Evolutionary conservation across 1,140 invertebrate species (phyloP).

Genomic region (Uloborus diversus): DNA sequence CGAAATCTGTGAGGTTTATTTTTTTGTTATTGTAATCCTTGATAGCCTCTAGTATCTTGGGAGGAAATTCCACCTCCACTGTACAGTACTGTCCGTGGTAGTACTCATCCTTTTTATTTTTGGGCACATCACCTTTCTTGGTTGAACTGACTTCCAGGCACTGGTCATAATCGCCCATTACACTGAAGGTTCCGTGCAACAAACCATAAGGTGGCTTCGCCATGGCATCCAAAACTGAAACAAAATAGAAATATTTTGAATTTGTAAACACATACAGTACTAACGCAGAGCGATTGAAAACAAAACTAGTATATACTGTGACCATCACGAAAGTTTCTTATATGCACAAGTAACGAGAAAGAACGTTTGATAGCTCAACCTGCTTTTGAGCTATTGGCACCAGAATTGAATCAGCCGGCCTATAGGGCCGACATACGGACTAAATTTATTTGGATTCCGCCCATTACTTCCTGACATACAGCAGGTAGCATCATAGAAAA

Average conservation of each 20-base stretch:
- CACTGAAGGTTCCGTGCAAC: conserved; percentile 50
- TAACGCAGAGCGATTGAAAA: background rate
- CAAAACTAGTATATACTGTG: background rate
- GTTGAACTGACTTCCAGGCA: conserved; percentile 37
- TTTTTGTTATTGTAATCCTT: background rate
- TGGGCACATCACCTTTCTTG: conserved; percentile 17
- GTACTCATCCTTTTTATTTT: background rate
- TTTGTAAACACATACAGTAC: background rate
- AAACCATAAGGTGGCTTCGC: conserved; percentile 42
- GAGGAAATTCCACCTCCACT: conserved; percentile 36
- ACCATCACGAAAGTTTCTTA: no score
- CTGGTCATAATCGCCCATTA: conserved; percentile 58
- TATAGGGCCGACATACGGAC: no score
- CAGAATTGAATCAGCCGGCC: no score
- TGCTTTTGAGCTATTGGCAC: no score
- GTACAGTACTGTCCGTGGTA: conserved; percentile 56
- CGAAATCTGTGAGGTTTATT: conserved; percentile 15
- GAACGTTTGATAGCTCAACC: no score
- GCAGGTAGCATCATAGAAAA: no score
- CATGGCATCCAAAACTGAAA: conserved; percentile 37
- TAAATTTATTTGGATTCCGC: no score
- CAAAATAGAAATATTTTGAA: background rate
- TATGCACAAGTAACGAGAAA: no score
- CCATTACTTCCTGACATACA: no score
- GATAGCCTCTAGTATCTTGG: conserved; percentile 20